These are phyloP conservation scores for Aix galericulata DNA, from an alignment of 2,113 vertebrate genomes.

Conservation along the genomic window DNA sequence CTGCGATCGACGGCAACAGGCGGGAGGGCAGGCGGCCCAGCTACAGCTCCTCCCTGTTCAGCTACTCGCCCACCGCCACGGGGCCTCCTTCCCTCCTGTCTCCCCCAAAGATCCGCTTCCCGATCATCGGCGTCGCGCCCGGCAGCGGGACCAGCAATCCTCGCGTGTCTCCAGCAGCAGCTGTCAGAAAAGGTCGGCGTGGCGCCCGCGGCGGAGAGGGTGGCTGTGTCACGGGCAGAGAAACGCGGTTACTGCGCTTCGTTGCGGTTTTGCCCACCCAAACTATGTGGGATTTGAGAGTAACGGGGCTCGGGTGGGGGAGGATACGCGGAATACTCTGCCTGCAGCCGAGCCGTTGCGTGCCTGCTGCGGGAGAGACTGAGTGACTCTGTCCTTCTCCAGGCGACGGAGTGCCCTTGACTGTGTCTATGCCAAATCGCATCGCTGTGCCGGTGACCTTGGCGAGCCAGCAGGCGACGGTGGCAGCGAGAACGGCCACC, in stretches of 20 bases:
- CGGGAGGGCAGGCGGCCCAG: conserved; percentile 93
- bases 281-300: neutral
- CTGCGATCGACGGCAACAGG: conserved; percentile 94
- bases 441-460: conserved; percentile 83
- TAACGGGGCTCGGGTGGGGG: neutral
- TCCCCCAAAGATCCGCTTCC: conserved; percentile 85
- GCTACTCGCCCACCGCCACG: conserved; percentile 78
- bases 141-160: conserved; percentile 74
- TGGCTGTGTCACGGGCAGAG: neutral
- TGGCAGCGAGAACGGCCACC: conserved; percentile 79
- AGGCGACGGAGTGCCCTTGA: conserved; percentile 76
- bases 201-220: neutral
- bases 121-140: conserved; percentile 78
- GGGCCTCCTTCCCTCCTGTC: conserved; percentile 76
- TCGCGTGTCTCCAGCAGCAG: conserved; percentile 77
- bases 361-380: neutral
- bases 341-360: accelerated
- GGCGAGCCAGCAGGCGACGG: conserved; percentile 81
- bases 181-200: conserved; percentile 86
- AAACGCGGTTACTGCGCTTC: neutral
- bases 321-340: neutral
- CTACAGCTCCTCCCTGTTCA: conserved; percentile 91
- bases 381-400: neutral
- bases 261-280: neutral
- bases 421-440: conserved; percentile 79